These are phyloP conservation scores for Takifugu rubripes DNA, from an alignment of 2,797 vertebrate species.

Conservation along the genomic window DNA sequence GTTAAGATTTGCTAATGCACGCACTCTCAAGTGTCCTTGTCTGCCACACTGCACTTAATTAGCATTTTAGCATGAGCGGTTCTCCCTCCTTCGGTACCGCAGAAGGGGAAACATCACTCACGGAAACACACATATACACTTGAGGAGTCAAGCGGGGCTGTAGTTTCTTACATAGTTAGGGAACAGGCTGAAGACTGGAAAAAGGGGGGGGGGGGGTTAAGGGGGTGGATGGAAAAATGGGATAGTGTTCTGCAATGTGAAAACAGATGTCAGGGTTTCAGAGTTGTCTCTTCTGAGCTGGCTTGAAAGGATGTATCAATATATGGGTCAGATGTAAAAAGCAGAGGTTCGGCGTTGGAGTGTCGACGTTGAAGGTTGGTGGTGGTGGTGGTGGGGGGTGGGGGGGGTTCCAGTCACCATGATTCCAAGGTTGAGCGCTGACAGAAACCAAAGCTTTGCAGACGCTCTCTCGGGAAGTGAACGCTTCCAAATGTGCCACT, in stretches of 20 bases:
- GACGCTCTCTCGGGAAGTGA: conserved; percentile 62
- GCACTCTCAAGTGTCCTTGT: conserved; percentile 72
- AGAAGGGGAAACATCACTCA: conserved; percentile 66
- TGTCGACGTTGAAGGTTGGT: conserved; percentile 38
- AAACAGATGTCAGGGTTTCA: conserved; percentile 72
- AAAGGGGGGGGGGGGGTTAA: conserved; percentile 41
- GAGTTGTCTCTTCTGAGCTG: conserved; percentile 53
- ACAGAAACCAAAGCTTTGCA: conserved; percentile 57
- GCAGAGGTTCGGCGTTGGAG: conserved; percentile 57
- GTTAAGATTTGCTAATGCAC: conserved; percentile 69
- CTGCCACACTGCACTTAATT: conserved; percentile 72
- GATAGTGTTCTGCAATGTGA: conserved; percentile 67
- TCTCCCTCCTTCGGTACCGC: conserved; percentile 68
- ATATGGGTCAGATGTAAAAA: conserved; percentile 73
- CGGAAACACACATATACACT: conserved; percentile 35
- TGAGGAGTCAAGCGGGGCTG: conserved; percentile 55
- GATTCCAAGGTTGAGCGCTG: conserved; percentile 25
- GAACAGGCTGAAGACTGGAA: conserved; percentile 51
- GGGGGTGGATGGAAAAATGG: conserved; percentile 64
- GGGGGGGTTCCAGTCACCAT: no score
- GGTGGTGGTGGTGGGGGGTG: background rate
- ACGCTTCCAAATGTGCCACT: conserved; percentile 70
- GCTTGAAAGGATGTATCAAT: conserved; percentile 63
- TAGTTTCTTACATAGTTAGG: conserved; percentile 47
- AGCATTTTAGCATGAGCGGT: conserved; percentile 69